Evolutionary conservation across 1,140 invertebrate genomes (phyloP), one percentile per base, ranked within the genome.

Genomic region (Pantala flavescens): DNA sequence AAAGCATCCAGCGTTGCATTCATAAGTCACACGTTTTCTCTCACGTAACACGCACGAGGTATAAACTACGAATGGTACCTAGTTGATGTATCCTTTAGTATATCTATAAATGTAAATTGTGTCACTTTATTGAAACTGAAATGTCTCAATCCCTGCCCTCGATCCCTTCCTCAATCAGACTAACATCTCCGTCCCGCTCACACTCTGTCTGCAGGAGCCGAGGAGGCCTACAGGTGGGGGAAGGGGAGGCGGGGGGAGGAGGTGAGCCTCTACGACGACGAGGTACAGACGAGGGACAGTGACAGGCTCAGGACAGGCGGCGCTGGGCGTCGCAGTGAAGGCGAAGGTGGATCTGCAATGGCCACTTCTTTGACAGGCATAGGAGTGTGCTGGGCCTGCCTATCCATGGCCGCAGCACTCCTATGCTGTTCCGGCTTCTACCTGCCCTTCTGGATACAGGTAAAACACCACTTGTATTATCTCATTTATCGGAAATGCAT

Each of bases 361-460:
- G 83, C 83, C 21, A 84, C 84, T 9, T 85, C 83, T 72, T 78
- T 90, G 79, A 89, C 87, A 74, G 84, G 84, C 70, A 82, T 88
- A 63, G 90, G 89, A 70, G 83, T 89, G 74, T 80, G 88, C 75
- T 91, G 90, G 90, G 88, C 88, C 14, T 83, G 86, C 49, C 78
- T 89, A 74, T 90, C 89, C 42, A 81, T 89, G 55, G 80, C 87
- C 42, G 86, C 87, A 63, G 86, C 89, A n/a, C 80, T 89, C 49
- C 81, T 88, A 21, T 86, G 85, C 77, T 87, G 88, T 79, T 84
- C 86, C 14, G 89, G 89, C 75, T 90, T 90, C 80, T 90, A 90
- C 78, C 81, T 91, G 79, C 90, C 90, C 73, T 90, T 88, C 80
- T 91, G 90, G 90, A 87, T 91, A 74, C 84, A 89, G 84, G 89